These are phyloP conservation scores for Cyrtodaria siliqua DNA, from an alignment of 2,888 invertebrate genomes.

Conservation along the genomic window DNA sequence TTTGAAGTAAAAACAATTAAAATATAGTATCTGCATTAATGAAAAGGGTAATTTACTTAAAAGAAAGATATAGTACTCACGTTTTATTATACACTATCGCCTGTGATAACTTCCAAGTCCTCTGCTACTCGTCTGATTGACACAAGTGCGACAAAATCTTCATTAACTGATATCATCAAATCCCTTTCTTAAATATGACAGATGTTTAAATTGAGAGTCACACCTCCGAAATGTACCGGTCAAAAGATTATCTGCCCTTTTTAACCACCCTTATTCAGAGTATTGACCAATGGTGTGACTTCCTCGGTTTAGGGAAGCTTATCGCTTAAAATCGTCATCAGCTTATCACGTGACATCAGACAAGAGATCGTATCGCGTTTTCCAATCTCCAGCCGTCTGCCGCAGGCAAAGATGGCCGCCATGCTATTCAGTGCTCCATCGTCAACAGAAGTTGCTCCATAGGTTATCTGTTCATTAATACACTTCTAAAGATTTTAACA, in stretches of 20 bases:
- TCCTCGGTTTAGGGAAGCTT: constrained; percentile 49
- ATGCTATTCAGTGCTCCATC: not conserved
- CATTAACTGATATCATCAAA: constrained; percentile 8
- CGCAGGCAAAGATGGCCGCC: constrained; percentile 47
- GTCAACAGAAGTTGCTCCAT: constrained; percentile 25
- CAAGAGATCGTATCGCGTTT: constrained; percentile 48
- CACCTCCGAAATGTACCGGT: constrained; percentile 55
- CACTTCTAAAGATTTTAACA: constrained; percentile 22
- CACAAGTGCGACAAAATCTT: not conserved
- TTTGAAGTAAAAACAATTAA: too few species aligned
- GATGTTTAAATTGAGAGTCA: constrained; percentile 52
- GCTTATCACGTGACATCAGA: constrained; percentile 44
- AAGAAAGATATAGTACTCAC: too few species aligned
- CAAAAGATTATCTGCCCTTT: constrained; percentile 49
- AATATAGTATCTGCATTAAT: too few species aligned
- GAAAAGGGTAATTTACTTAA: too few species aligned
- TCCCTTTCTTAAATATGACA: constrained; percentile 31
- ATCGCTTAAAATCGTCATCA: constrained; percentile 42
- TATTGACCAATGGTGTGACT: constrained; percentile 59
- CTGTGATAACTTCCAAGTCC: too few species aligned
- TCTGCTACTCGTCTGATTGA: too few species aligned
- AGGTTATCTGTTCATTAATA: constrained; percentile 24
- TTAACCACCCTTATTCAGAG: constrained; percentile 41
- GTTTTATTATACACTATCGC: too few species aligned
- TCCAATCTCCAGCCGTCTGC: constrained; percentile 47